Evolutionary conservation across 2,113 vertebrate genomes (phyloP).

Genomic region (Charina bottae): DNA sequence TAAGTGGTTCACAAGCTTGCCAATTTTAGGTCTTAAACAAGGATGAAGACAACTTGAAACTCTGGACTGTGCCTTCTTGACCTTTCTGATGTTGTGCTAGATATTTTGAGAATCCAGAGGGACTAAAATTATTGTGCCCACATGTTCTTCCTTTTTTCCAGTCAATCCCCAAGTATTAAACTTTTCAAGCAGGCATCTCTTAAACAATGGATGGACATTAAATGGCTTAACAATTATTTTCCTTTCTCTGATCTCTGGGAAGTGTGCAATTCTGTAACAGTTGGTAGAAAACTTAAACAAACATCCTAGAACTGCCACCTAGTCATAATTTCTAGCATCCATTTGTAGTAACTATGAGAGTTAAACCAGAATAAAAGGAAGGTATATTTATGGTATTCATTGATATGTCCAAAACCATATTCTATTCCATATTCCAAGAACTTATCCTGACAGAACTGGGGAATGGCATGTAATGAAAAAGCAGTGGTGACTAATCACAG

Average conservation of each 20-base stretch:
- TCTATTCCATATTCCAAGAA: not conserved
- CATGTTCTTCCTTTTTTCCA: slow-evolving; percentile 27
- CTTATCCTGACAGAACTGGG: slow-evolving; percentile 50
- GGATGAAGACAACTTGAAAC: not conserved
- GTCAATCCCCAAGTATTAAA: not conserved
- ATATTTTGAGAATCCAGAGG: slow-evolving; percentile 38
- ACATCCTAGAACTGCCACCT: not conserved
- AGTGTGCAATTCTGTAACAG: not conserved
- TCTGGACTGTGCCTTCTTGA: not conserved
- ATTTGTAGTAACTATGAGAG: not conserved
- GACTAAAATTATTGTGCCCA: slow-evolving; percentile 32
- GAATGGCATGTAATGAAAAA: slow-evolving; percentile 34
- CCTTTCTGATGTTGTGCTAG: not conserved
- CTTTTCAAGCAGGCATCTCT: not conserved
- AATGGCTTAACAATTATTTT: not conserved
- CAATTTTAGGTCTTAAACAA: not conserved
- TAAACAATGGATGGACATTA: not conserved
- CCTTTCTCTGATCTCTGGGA: not conserved
- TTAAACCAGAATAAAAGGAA: not conserved
- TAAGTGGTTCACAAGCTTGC: not conserved
- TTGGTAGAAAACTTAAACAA: not conserved
- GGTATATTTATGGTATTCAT: not conserved
- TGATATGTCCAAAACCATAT: not conserved
- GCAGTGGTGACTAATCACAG: slow-evolving; percentile 19
- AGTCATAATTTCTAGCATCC: not conserved